Evolutionary conservation across 64 coral and sea anemone species (phyloP).

Genomic region (Orbicella faveolata): DNA sequence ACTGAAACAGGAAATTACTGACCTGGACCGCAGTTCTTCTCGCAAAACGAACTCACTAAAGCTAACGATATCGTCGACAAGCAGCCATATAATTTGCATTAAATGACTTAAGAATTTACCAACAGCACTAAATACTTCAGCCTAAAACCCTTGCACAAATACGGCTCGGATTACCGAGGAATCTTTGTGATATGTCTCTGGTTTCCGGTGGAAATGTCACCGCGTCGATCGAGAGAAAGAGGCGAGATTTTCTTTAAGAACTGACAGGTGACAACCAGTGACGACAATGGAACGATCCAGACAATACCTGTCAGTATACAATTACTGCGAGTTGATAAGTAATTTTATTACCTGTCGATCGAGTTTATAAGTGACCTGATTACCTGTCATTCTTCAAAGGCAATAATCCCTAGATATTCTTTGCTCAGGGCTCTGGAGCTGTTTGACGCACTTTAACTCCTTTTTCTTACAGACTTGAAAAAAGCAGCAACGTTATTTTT

Average conservation of each 20-base stretch:
- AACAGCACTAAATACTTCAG: neutral
- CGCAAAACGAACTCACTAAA: neutral
- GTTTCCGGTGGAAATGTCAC: constrained; percentile 17
- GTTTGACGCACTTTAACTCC: too few relatives aligned
- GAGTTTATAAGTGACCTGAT: constrained; percentile 12
- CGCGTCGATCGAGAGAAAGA: neutral
- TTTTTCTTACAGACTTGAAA: too few relatives aligned
- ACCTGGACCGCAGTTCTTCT: neutral
- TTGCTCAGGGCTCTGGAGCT: neutral
- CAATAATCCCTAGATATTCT: neutral
- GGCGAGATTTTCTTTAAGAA: neutral
- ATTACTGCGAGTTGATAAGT: constrained; percentile 24
- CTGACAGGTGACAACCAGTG: constrained; percentile 13
- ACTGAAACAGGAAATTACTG: neutral
- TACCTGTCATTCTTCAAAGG: neutral
- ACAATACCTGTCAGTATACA: constrained; percentile 38
- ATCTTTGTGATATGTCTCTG: neutral
- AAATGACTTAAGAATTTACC: neutral
- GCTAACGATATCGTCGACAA: neutral
- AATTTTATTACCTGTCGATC: neutral
- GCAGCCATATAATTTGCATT: constrained; percentile 4
- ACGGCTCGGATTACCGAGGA: neutral
- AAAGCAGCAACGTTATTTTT: too few relatives aligned
- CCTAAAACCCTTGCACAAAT: neutral
- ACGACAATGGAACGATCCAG: neutral